These are phyloP conservation scores for Elephantulus edwardii DNA, from an alignment of 2,113 vertebrate species.

Conservation along the genomic window DNA sequence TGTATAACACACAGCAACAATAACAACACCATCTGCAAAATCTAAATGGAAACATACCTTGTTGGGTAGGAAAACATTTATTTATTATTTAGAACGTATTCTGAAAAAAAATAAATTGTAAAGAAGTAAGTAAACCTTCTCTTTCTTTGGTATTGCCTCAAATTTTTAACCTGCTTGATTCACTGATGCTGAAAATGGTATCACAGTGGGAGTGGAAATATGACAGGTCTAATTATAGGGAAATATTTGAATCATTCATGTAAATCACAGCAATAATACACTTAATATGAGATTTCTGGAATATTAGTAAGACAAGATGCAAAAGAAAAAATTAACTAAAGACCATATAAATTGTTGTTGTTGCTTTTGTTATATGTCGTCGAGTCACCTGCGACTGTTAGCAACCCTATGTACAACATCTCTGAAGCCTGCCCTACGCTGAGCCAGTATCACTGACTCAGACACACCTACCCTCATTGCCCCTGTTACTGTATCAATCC, in stretches of 20 bases:
- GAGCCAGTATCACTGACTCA: too few species aligned
- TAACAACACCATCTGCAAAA: background rate
- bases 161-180: conserved; percentile 56
- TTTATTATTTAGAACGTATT: background rate
- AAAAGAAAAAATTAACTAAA: background rate
- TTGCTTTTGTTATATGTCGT: too few species aligned
- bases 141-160: conserved; percentile 50
- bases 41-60: background rate
- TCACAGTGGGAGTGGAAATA: conserved; percentile 40
- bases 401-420: too few species aligned
- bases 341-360: background rate
- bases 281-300: background rate
- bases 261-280: background rate
- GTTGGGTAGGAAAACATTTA: background rate
- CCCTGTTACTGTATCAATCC: too few species aligned
- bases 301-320: background rate
- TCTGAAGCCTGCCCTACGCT: too few species aligned
- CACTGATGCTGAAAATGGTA: conserved; percentile 49
- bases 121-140: background rate
- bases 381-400: too few species aligned
- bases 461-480: too few species aligned
- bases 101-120: background rate
- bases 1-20: too few species aligned
- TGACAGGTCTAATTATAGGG: conserved; percentile 62
- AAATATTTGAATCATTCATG: background rate